Evolutionary conservation across 2,888 invertebrate genomes (phyloP).

Genomic region (Lycophotia porphyrea): DNA sequence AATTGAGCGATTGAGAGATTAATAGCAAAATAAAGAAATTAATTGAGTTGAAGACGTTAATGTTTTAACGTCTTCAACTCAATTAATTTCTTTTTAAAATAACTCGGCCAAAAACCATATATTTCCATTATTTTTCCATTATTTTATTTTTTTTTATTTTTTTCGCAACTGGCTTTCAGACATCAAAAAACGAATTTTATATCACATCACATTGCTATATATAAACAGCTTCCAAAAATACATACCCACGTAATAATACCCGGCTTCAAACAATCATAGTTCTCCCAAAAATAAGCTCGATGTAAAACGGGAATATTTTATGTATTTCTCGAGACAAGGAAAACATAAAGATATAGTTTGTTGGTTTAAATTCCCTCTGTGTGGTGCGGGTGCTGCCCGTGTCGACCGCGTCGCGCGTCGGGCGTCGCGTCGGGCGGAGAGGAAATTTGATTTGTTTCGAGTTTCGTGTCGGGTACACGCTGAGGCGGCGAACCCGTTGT

Average conservation of each 20-base stretch:
- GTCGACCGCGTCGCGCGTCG: background rate
- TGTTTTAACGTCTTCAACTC: background rate
- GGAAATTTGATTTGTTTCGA: conserved; percentile 79
- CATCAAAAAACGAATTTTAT: conserved; percentile 11
- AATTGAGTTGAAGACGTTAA: too few species aligned
- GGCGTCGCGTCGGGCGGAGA: conserved; percentile 51
- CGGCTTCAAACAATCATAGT: conserved; percentile 47
- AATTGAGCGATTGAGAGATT: too few species aligned
- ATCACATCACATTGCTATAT: conserved; percentile 22
- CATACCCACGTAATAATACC: conserved; percentile 20
- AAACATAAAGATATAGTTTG: conserved; percentile 65
- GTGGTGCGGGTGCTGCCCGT: conserved; percentile 62
- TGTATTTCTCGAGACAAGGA: conserved; percentile 51
- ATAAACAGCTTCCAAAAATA: conserved; percentile 21
- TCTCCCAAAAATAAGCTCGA: conserved; percentile 49
- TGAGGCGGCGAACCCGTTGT: conserved; percentile 2
- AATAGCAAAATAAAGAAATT: too few species aligned
- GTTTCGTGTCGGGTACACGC: conserved; percentile 41
- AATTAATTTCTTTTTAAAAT: background rate
- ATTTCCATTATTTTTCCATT: too few species aligned
- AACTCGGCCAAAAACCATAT: background rate
- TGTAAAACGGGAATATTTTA: conserved; percentile 42
- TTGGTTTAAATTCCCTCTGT: conserved; percentile 70
- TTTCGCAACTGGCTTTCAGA: background rate
- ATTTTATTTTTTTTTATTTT: too few species aligned